phyloP scores from a whole-genome alignment of 2,113 vertebrate species.

The Notiomystis cincta region DNA sequence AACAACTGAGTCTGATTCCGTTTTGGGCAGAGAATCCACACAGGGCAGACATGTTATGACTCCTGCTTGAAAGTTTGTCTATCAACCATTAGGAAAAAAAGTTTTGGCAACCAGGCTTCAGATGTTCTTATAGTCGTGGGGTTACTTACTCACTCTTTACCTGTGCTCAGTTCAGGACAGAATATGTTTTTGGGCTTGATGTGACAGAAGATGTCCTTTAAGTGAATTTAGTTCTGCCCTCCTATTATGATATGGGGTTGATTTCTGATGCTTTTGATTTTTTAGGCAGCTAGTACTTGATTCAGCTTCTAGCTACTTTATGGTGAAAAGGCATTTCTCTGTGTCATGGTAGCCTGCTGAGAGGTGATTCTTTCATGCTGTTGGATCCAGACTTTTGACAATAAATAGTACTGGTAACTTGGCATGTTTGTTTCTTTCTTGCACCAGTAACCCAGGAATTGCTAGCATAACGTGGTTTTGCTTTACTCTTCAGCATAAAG shows the following conservation, averaged over 20 bases:
- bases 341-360: not conserved
- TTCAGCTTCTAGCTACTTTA: not conserved
- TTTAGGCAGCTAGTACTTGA: not conserved
- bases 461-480: not conserved
- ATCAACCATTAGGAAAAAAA: not conserved
- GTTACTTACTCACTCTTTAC: not conserved
- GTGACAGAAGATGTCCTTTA: not conserved
- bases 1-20: not conserved
- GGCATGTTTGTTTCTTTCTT: not conserved
- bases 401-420: not conserved
- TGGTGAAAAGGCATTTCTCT: not conserved
- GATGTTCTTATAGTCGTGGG: not conserved
- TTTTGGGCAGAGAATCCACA: not conserved
- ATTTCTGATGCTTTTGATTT: not conserved
- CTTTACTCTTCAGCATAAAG: not conserved
- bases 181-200: not conserved
- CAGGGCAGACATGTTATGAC: not conserved
- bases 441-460: not conserved
- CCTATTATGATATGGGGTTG: not conserved
- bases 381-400: not conserved
- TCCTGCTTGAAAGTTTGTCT: not conserved
- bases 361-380: not conserved
- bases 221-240: not conserved
- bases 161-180: not conserved
- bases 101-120: not conserved